Conservation (phyloP, 2,113 vertebrate species). For the Polyodon spathula region DNA sequence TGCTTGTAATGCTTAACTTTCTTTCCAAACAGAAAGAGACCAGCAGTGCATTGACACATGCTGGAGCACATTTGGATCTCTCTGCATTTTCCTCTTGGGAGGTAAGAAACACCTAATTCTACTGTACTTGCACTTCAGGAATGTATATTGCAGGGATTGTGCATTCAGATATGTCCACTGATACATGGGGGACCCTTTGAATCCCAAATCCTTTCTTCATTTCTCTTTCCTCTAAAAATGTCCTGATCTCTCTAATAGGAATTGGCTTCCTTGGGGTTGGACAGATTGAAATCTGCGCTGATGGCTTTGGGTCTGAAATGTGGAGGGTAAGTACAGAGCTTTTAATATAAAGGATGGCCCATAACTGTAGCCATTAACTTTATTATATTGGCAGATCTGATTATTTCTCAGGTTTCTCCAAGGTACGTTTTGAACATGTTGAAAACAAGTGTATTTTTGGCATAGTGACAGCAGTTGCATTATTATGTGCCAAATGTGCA, state of each 20-base stretch:
- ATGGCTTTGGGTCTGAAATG: constrained; percentile 92
- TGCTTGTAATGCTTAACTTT: constrained; percentile 6
- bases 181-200: accelerated
- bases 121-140: too few species aligned
- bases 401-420: too few species aligned
- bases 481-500: too few species aligned
- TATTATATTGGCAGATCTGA: background rate
- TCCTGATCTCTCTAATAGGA: constrained; percentile 54
- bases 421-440: too few species aligned
- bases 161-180: background rate
- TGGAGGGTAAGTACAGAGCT: constrained; percentile 72
- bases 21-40: constrained; percentile 80
- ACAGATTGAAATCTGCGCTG: constrained; percentile 93
- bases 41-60: constrained; percentile 89
- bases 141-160: too few species aligned
- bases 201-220: background rate
- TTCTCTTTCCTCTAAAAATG: background rate
- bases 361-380: background rate
- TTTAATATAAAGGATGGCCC: background rate
- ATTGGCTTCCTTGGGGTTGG: constrained; percentile 89
- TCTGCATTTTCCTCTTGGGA: constrained; percentile 98
- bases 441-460: too few species aligned
- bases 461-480: too few species aligned
- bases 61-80: constrained; percentile 94
- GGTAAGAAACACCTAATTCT: constrained; percentile 48